Conservation (phyloP, 2,113 vertebrate genomes). For the Willisornis vidua region DNA sequence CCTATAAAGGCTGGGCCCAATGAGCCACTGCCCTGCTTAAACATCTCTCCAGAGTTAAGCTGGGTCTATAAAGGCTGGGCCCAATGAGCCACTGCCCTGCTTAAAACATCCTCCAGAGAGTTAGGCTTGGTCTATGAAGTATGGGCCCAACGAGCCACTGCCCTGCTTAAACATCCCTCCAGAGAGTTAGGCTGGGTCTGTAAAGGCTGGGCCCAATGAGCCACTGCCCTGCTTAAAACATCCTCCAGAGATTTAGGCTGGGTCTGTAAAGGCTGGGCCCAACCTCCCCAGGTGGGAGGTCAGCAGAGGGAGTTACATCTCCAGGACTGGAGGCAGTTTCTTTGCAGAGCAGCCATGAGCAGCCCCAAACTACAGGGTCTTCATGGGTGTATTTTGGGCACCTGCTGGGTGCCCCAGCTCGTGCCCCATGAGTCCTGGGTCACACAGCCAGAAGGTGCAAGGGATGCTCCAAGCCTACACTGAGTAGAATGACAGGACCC, state of each 20-base stretch:
- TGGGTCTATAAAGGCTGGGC: neutral
- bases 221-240: too few relatives aligned
- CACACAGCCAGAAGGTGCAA: neutral
- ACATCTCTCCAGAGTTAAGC: too few relatives aligned
- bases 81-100: too few relatives aligned
- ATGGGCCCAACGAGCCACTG: too few relatives aligned
- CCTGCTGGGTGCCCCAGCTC: neutral
- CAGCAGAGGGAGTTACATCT: neutral
- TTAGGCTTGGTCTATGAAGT: neutral
- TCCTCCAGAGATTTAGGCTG: too few relatives aligned
- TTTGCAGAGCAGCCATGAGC: neutral
- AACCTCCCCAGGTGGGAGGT: neutral
- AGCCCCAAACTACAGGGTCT: neutral
- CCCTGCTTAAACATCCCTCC: too few relatives aligned
- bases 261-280: neutral
- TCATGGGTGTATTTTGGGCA: rapidly evolving
- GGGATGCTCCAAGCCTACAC: neutral
- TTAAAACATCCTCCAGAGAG: too few relatives aligned
- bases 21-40: too few relatives aligned
- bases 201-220: neutral
- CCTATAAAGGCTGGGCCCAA: too few relatives aligned
- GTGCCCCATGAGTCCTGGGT: neutral
- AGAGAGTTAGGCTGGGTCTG: too few relatives aligned
- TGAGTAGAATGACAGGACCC: neutral
- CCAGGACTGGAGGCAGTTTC: neutral